Evolutionary conservation across 2,888 invertebrate species (phyloP).

Genomic region (Drosophila neutralis): DNA sequence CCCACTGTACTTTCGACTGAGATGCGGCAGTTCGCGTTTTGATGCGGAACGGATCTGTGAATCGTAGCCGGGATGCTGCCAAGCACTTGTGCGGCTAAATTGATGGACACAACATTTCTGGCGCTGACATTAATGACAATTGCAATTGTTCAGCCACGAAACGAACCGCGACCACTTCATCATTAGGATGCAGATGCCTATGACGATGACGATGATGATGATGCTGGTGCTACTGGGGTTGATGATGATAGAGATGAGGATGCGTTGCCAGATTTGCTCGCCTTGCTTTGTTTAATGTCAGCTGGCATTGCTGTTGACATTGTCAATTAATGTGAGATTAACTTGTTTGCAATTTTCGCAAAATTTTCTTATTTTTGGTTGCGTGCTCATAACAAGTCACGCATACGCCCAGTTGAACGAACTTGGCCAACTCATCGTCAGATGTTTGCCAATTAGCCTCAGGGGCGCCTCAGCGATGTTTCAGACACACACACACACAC

Average conservation of each 20-base stretch:
- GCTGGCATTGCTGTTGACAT: constrained; percentile 70
- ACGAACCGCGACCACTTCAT: constrained; percentile 64
- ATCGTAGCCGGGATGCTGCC: background rate
- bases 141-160: constrained; percentile 70
- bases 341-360: constrained; percentile 34
- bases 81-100: constrained; percentile 60
- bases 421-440: constrained; percentile 30
- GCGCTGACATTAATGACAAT: constrained; percentile 65
- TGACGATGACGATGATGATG: constrained; percentile 7
- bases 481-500: background rate
- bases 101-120: constrained; percentile 70
- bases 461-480: constrained; percentile 26
- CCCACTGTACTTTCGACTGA: constrained; percentile 23
- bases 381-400: constrained; percentile 65
- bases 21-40: constrained; percentile 8
- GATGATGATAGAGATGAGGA: background rate
- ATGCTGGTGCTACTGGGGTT: background rate
- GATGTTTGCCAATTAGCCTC: constrained; percentile 60
- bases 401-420: constrained; percentile 74
- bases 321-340: constrained; percentile 75
- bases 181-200: constrained; percentile 9
- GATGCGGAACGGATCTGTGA: constrained; percentile 20
- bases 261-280: constrained; percentile 31
- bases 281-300: constrained; percentile 53
- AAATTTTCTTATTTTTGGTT: constrained; percentile 22